These are phyloP conservation scores for Nineta flava DNA, from an alignment of 2,888 invertebrate species.

Conservation along the genomic window DNA sequence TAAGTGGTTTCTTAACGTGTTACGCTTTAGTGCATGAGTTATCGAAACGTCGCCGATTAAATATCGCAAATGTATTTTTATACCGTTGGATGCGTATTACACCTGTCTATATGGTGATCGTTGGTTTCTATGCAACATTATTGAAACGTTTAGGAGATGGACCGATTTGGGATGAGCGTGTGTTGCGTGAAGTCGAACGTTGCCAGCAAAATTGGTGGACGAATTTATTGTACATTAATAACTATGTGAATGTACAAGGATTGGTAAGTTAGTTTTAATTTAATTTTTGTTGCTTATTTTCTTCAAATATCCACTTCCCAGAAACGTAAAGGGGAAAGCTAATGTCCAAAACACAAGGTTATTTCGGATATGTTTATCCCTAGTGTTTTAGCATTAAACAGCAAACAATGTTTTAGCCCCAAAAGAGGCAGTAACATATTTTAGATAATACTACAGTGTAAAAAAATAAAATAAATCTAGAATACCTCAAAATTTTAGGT, in stretches of 20 bases:
- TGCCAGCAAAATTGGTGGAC: constrained; percentile 27
- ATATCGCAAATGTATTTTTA: constrained; percentile 27
- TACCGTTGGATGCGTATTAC: constrained; percentile 29
- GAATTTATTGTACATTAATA: constrained; percentile 26
- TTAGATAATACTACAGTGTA: too few species aligned
- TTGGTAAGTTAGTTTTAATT: constrained; percentile 17
- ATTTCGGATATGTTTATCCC: too few species aligned
- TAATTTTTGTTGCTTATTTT: too few species aligned
- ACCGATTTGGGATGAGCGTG: constrained; percentile 10
- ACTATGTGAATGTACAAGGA: constrained; percentile 20
- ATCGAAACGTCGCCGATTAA: constrained; percentile 20
- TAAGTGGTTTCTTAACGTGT: constrained; percentile 33
- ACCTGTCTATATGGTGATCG: constrained; percentile 15
- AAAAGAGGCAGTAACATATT: too few species aligned
- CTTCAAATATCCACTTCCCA: too few species aligned
- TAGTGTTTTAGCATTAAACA: too few species aligned
- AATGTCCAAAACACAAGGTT: too few species aligned
- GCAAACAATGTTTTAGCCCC: too few species aligned
- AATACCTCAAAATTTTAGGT: too few species aligned
- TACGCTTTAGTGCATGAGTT: constrained; percentile 21
- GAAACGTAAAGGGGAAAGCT: too few species aligned
- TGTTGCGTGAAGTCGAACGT: constrained; percentile 16
- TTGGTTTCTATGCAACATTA: constrained; percentile 16
- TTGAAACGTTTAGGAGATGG: constrained; percentile 14
- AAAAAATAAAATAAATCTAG: too few species aligned